These are phyloP conservation scores for Druceiella hillmani DNA, from an alignment of 2,888 invertebrate species.

Conservation along the genomic window DNA sequence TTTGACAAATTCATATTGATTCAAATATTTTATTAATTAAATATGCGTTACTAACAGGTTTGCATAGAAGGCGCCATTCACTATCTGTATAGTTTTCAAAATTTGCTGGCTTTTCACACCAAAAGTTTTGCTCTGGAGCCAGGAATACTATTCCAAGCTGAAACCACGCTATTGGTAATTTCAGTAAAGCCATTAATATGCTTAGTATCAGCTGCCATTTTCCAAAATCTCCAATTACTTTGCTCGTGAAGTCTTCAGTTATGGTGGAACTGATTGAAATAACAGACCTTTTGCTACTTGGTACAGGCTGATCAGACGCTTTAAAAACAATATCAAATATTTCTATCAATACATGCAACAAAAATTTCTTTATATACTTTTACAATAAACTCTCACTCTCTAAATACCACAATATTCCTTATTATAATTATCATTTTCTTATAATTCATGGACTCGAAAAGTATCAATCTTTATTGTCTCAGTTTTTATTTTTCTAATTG, in stretches of 20 bases:
- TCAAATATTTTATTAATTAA: slow-evolving; percentile 2
- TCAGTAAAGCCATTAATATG: slow-evolving; percentile 50
- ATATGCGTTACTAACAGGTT: slow-evolving; percentile 37
- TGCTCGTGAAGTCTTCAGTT: slow-evolving; percentile 31
- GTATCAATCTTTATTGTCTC: no score
- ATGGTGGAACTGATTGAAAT: neutral
- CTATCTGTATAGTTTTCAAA: slow-evolving; percentile 31
- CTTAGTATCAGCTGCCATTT: slow-evolving; percentile 53
- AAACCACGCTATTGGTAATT: slow-evolving; percentile 57
- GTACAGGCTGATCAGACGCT: no score
- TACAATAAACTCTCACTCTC: no score
- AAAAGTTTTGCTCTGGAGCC: slow-evolving; percentile 55
- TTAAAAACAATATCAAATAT: no score
- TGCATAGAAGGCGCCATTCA: slow-evolving; percentile 42
- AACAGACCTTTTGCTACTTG: no score
- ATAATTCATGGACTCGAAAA: no score
- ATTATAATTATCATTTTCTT: no score
- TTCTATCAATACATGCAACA: no score
- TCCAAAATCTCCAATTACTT: slow-evolving; percentile 53
- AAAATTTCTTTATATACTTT: no score
- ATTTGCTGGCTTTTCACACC: slow-evolving; percentile 43
- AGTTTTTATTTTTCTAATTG: no score
- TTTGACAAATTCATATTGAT: slow-evolving; percentile 1
- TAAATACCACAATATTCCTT: no score
- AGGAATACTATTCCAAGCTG: slow-evolving; percentile 58